Conservation (phyloP, 2,113 vertebrate species). For the Oriolus oriolus region DNA sequence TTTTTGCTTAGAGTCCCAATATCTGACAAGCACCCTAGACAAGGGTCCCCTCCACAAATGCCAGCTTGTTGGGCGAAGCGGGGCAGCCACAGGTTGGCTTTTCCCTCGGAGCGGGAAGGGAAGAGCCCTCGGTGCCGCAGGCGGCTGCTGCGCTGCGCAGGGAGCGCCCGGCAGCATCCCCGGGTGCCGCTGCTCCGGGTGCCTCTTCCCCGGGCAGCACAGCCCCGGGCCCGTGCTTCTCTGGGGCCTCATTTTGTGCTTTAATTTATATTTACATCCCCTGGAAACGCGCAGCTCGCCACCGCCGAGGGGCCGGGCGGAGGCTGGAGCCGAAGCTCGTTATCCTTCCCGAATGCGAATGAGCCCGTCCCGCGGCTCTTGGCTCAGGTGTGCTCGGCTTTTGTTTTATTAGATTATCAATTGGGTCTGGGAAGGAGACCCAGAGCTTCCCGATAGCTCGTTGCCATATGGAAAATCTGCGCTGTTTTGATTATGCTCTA, state of each 20-base stretch:
- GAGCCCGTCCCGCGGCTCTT: not conserved
- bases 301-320: not conserved
- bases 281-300: not conserved
- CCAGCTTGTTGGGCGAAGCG: not conserved
- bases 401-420: not conserved
- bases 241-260: no score
- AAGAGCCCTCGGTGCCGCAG: not conserved
- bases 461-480: slow-evolving; percentile 60
- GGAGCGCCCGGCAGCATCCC: not conserved
- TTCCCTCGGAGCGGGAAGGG: not conserved
- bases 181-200: not conserved
- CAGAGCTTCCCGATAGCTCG: not conserved
- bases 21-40: not conserved
- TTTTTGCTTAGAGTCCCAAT: not conserved
- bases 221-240: not conserved
- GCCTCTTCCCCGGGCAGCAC: not conserved
- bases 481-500: slow-evolving; percentile 74
- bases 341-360: not conserved
- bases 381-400: slow-evolving; percentile 38
- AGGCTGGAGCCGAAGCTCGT: not conserved
- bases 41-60: not conserved
- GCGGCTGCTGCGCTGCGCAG: not conserved
- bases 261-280: not conserved
- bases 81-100: not conserved
- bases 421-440: not conserved